These are phyloP conservation scores for Labia minor DNA, from an alignment of 2,888 invertebrate genomes.

Conservation along the genomic window DNA sequence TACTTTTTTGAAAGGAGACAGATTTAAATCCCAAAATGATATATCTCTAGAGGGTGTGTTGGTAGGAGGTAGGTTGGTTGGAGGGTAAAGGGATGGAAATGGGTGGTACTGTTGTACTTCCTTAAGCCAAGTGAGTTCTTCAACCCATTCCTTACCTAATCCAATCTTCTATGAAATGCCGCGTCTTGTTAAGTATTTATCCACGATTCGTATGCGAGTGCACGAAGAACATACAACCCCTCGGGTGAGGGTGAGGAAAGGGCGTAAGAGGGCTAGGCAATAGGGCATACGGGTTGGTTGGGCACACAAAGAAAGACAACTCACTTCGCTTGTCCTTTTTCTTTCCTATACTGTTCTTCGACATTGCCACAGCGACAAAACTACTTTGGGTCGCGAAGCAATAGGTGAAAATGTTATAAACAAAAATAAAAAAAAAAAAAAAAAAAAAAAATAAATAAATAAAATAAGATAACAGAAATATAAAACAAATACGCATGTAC, in stretches of 20 bases:
- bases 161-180: slow-evolving; percentile 8
- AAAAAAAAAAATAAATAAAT: too few species aligned
- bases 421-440: too few species aligned
- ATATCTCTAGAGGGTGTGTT: background rate
- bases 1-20: background rate
- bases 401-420: background rate
- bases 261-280: background rate
- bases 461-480: too few species aligned
- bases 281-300: too few species aligned
- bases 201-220: slow-evolving; percentile 13
- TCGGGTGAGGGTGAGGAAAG: background rate
- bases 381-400: background rate
- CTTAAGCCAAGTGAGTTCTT: background rate
- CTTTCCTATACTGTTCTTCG: background rate
- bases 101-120: background rate
- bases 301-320: background rate
- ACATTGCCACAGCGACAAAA: background rate
- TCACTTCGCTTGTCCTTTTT: background rate
- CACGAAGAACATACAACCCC: background rate
- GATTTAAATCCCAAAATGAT: background rate
- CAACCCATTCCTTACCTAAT: slow-evolving; percentile 13
- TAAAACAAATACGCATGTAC: too few species aligned
- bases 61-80: background rate
- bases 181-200: slow-evolving; percentile 4
- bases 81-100: too few species aligned